phyloP scores from a whole-genome alignment of 1,140 invertebrate species.

The Cephus cinctus region DNA sequence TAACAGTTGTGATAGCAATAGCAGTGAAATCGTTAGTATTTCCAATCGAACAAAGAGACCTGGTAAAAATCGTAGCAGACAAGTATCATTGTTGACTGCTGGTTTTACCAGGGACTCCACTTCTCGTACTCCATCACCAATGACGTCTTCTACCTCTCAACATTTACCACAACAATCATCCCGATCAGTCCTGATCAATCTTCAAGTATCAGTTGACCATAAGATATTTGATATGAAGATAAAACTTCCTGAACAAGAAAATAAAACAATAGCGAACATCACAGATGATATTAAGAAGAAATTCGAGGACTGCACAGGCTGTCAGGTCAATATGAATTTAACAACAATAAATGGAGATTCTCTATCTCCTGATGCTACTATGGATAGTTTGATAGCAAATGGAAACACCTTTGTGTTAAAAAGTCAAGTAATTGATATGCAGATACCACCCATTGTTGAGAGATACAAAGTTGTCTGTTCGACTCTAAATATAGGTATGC shows the following conservation, averaged over 20 bases:
- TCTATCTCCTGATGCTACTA: slow-evolving; percentile 18
- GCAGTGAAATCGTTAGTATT: slow-evolving; percentile 1
- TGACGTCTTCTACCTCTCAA: slow-evolving; percentile 2
- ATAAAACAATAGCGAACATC: slow-evolving; percentile 22
- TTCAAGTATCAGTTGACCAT: slow-evolving; percentile 32
- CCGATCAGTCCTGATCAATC: slow-evolving; percentile 13
- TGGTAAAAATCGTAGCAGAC: slow-evolving; percentile 16
- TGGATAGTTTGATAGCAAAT: slow-evolving; percentile 21
- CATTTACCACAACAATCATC: background rate
- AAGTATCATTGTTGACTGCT: slow-evolving; percentile 31
- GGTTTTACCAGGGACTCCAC: slow-evolving; percentile 28
- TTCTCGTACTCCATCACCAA: slow-evolving; percentile 30
- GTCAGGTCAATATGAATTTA: slow-evolving; percentile 26
- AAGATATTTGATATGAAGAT: slow-evolving; percentile 32
- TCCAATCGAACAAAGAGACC: background rate
- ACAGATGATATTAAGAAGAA: slow-evolving; percentile 19
- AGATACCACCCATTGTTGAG: slow-evolving; percentile 33
- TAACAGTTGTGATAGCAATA: slow-evolving; percentile 18
- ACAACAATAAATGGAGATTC: slow-evolving; percentile 24
- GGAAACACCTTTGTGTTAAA: slow-evolving; percentile 24
- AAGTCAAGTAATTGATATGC: slow-evolving; percentile 31
- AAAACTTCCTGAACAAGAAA: slow-evolving; percentile 24
- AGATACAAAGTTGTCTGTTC: slow-evolving; percentile 40
- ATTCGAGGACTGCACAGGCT: slow-evolving; percentile 38
- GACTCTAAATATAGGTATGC: slow-evolving; percentile 29